Evolutionary conservation across 2,113 vertebrate genomes (phyloP), one percentile per base, ranked within the genome.

Genomic region (Podarcis raffonei): DNA sequence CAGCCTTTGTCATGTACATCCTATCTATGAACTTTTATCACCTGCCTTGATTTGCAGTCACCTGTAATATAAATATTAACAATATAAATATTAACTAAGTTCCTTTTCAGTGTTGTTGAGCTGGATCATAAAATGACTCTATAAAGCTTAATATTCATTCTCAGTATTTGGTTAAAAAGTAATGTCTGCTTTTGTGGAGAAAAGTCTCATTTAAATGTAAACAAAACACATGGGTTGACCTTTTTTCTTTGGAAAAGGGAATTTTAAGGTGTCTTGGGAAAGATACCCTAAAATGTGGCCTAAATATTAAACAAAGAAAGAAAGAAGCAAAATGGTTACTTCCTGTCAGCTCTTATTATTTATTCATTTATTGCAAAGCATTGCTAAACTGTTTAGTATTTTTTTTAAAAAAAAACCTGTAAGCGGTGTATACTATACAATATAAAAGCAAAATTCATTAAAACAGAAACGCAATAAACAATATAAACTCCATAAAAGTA

Each of bases 181-280:
- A 83, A 83, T 35, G 0, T 81, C 59, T 2, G 18, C 4, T 84
- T 15, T 76, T 48, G 0, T 0, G 65, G 11, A 2, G 32, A 39
- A 53, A 89, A 35, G 53, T 1, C 1, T 0, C 66, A 84, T 80
- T 85, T 57, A 87, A 48, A 23, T 1, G 37, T 53, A 5, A 53
- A 84, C 80, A 87, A 91, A 69, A 69, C 25, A 30, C 68, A 32
- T 85, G 15, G 13, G 81, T 25, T 88, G 53, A 89, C 78, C 1
- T 87, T 89, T 16, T 32, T 0, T 83, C 1, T 35, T 89, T 85
- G 81, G 87, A 4, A 68, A 82, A 87, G 82, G 1, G 1, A 53
- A 62, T 62, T 62, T 62, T 62, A 18, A 62, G 59, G 15, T 62
- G 16, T 62, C 59, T 62, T 62, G 18, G 59, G 59, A 62, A 20